These are phyloP conservation scores for Apis florea DNA, from an alignment of 1,140 invertebrate species.

Conservation along the genomic window DNA sequence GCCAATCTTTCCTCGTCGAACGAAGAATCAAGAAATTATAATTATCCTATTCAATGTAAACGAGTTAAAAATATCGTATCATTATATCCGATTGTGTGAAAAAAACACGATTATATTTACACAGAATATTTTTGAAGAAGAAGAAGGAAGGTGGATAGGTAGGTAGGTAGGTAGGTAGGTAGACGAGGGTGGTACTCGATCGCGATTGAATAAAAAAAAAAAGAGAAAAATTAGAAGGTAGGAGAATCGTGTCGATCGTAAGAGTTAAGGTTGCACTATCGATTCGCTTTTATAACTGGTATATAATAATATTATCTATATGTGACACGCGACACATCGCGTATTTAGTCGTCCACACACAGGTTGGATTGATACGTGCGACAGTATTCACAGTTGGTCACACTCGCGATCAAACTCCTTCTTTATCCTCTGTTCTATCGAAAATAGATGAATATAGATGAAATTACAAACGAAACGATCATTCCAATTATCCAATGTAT, in stretches of 20 bases:
- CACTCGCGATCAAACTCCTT: not conserved
- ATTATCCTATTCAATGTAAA: not conserved
- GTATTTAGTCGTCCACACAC: conserved; percentile 26
- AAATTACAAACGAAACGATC: not conserved
- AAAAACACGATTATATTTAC: not conserved
- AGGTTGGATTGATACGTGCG: conserved; percentile 45
- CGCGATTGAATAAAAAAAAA: conserved; percentile 57
- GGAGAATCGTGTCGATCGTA: conserved; percentile 56
- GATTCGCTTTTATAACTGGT: conserved; percentile 64
- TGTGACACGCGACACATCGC: conserved; percentile 1
- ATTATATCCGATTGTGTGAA: not conserved
- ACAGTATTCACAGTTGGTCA: conserved; percentile 37
- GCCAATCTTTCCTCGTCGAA: too few species aligned
- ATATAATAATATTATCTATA: conserved; percentile 40
- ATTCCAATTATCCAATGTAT: too few species aligned
- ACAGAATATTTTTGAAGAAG: conserved; percentile 42
- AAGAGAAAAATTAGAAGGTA: conserved; percentile 57
- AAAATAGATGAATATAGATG: not conserved
- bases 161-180: conserved; percentile 53
- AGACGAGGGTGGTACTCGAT: conserved; percentile 29
- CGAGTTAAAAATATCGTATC: not conserved
- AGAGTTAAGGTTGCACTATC: conserved; percentile 71
- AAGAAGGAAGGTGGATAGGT: conserved; percentile 1
- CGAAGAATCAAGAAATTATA: too few species aligned
- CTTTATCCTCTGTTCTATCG: too few species aligned